These are phyloP conservation scores for Euzetes globulus DNA, from an alignment of 2,888 invertebrate species.

Conservation along the genomic window DNA sequence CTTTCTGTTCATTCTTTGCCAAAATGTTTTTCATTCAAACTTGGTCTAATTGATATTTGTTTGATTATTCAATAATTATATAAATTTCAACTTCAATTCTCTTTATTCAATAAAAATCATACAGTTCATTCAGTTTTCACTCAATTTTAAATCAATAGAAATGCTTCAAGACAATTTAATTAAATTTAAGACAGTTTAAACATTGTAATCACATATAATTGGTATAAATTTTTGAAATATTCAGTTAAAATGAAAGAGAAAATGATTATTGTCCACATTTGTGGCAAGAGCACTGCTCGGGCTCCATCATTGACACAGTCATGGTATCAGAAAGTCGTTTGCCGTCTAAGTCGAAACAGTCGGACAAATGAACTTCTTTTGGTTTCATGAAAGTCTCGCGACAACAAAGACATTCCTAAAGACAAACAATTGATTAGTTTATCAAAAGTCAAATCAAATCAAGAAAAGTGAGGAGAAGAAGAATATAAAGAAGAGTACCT, in stretches of 20 bases:
- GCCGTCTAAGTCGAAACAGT: constrained; percentile 84
- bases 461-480: neutral
- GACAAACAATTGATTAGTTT: neutral
- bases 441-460: neutral
- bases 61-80: no score
- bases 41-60: no score
- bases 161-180: no score
- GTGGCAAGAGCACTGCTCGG: constrained; percentile 73
- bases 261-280: constrained; percentile 37
- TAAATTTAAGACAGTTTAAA: no score
- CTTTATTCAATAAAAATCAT: neutral
- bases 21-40: no score
- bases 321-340: constrained; percentile 58
- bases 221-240: neutral
- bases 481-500: constrained; percentile 1
- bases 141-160: neutral
- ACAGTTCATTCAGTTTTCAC: neutral
- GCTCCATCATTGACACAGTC: constrained; percentile 75
- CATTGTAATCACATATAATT: no score
- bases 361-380: constrained; percentile 65
- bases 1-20: no score
- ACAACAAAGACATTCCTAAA: constrained; percentile 82
- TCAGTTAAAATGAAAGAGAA: neutral
- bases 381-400: constrained; percentile 76
- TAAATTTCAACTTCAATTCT: neutral